These are phyloP conservation scores for Xenopus laevis DNA, from an alignment of 2,113 vertebrate genomes.

Conservation along the genomic window DNA sequence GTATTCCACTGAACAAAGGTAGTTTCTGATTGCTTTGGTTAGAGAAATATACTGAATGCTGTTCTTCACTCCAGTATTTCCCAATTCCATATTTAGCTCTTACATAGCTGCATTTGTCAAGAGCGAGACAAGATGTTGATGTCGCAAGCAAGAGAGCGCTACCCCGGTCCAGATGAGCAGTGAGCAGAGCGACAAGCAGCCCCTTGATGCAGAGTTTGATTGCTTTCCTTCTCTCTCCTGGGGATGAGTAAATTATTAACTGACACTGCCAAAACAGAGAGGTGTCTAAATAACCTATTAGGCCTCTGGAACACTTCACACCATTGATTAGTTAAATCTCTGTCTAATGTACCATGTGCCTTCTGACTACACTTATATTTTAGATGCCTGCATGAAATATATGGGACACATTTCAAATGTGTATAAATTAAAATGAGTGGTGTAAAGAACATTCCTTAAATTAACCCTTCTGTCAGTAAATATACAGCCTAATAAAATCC, in stretches of 20 bases:
- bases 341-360: background rate
- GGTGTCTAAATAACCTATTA: constrained; percentile 69
- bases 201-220: constrained; percentile 49
- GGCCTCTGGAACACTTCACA: constrained; percentile 48
- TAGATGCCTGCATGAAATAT: too few species aligned
- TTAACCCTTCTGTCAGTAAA: too few species aligned
- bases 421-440: too few species aligned
- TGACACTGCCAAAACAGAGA: constrained; percentile 63
- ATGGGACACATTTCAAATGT: too few species aligned
- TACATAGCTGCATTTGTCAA: constrained; percentile 61
- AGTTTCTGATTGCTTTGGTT: too few species aligned
- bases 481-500: too few species aligned
- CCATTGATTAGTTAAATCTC: constrained; percentile 10
- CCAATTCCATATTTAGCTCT: constrained; percentile 56
- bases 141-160: constrained; percentile 50
- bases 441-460: too few species aligned
- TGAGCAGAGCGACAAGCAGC: constrained; percentile 47
- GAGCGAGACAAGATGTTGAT: constrained; percentile 55
- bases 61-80: constrained; percentile 52
- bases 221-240: constrained; percentile 53
- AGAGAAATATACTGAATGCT: too few species aligned
- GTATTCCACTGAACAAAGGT: too few species aligned
- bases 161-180: constrained; percentile 49
- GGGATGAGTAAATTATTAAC: constrained; percentile 70
- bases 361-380: background rate